A percentile compares a stretch with the other conserved stretches of the same genome.
Evolutionary conservation across 2,888 invertebrate species (phyloP).

Genomic region (Acanthacorydalis orientalis): DNA sequence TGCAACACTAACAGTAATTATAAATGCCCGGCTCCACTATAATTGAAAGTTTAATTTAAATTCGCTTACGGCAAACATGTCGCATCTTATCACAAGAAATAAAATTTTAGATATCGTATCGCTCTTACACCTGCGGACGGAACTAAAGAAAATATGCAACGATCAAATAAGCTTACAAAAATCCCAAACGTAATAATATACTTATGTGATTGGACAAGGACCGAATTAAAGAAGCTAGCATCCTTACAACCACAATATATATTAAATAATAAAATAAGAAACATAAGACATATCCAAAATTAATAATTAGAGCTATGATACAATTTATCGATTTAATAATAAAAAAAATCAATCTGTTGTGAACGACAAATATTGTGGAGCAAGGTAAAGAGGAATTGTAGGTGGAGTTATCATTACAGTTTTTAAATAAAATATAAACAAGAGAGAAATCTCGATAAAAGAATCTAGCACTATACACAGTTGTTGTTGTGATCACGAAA

Average conservation of each 20-base stretch:
- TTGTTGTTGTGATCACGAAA: no score
- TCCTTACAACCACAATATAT: constrained; percentile 55
- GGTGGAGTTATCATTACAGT: background rate
- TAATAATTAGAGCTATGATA: constrained; percentile 11
- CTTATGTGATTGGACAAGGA: background rate
- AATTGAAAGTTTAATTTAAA: no score
- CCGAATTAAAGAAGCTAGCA: constrained; percentile 36
- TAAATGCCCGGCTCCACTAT: no score
- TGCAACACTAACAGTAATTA: no score
- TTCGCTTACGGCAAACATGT: no score
- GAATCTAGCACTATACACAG: background rate
- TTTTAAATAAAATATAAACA: background rate
- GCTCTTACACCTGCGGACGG: constrained; percentile 10
- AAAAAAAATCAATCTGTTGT: constrained; percentile 1
- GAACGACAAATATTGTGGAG: constrained; percentile 4
- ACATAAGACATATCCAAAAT: constrained; percentile 35
- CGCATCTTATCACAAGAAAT: no score
- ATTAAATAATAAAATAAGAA: constrained; percentile 45
- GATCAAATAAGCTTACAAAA: constrained; percentile 11
- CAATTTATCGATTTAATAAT: constrained; percentile 4
- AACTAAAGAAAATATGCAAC: constrained; percentile 16
- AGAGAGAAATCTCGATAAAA: background rate
- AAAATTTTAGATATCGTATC: no score
- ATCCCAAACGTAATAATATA: constrained; percentile 17
- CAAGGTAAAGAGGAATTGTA: background rate